Evolutionary conservation across 2,113 vertebrate species (phyloP).

Genomic region (Callaeas wilsoni): DNA sequence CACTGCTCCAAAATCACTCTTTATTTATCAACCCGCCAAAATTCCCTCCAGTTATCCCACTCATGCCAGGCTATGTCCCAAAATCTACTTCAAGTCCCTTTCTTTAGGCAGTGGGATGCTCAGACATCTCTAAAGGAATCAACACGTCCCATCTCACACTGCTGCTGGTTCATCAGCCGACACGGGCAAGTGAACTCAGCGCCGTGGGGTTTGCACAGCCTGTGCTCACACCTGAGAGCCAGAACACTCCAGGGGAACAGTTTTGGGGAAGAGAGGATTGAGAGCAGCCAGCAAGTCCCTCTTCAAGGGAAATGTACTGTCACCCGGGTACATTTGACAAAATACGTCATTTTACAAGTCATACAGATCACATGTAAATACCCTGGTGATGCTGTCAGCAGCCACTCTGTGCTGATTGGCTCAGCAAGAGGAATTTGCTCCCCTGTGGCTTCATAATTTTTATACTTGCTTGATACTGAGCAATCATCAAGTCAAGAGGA

Average conservation of each 20-base stretch:
- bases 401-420: rapidly evolving
- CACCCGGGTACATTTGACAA: not conserved
- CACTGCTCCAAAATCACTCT: not conserved
- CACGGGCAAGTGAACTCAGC: rapidly evolving
- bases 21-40: not conserved
- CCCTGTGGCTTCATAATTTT: not conserved
- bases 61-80: not conserved
- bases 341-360: not conserved
- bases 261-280: rapidly evolving
- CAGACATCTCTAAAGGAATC: not conserved
- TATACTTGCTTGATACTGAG: not conserved
- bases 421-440: not conserved
- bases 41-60: not conserved
- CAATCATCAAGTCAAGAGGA: not conserved
- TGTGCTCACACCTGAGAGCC: not conserved
- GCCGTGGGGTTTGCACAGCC: not conserved
- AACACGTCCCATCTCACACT: not conserved
- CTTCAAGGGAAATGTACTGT: not conserved
- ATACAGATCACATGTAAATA: not conserved
- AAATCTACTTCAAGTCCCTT: not conserved
- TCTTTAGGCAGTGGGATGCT: not conserved
- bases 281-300: not conserved
- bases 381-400: rapidly evolving
- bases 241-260: not conserved
- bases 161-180: not conserved